These are phyloP conservation scores for Phyllopteryx taeniolatus DNA, from an alignment of 2,113 vertebrate genomes.

Conservation along the genomic window DNA sequence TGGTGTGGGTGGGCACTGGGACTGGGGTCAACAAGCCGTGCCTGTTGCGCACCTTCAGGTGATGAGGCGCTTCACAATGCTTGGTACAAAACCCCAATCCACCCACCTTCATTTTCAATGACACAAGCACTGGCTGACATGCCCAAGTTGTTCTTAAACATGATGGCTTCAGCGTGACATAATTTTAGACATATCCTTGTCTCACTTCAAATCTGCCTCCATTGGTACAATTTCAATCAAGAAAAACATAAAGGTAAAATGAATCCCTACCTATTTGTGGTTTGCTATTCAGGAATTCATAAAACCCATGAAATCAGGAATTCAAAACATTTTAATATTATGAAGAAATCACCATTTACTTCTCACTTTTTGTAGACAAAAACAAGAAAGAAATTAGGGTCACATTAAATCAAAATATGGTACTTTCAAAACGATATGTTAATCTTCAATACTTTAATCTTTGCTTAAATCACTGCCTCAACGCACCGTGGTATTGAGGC, in stretches of 20 bases:
- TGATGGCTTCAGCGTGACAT: neutral
- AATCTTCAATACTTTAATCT: no score
- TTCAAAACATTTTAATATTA: no score
- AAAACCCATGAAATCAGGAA: no score
- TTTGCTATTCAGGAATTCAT: no score
- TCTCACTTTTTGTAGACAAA: no score
- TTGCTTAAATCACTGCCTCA: no score
- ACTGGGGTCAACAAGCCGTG: neutral
- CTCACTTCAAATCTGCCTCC: neutral
- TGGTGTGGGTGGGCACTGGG: neutral
- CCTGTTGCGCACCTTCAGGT: neutral
- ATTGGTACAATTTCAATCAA: neutral
- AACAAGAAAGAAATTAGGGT: no score
- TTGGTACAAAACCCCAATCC: neutral
- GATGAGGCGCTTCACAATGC: neutral
- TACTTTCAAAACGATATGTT: no score
- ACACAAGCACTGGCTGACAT: neutral
- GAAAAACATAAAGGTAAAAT: neutral
- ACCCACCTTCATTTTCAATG: neutral
- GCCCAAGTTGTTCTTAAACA: neutral
- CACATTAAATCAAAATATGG: no score
- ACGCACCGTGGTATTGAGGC: no score
- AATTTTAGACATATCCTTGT: neutral
- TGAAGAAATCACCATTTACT: no score
- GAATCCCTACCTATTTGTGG: no score